Evolutionary conservation across 2,888 invertebrate genomes (phyloP), one percentile per base, ranked within the genome.

Genomic region (Microctonus aethiopoides): DNA sequence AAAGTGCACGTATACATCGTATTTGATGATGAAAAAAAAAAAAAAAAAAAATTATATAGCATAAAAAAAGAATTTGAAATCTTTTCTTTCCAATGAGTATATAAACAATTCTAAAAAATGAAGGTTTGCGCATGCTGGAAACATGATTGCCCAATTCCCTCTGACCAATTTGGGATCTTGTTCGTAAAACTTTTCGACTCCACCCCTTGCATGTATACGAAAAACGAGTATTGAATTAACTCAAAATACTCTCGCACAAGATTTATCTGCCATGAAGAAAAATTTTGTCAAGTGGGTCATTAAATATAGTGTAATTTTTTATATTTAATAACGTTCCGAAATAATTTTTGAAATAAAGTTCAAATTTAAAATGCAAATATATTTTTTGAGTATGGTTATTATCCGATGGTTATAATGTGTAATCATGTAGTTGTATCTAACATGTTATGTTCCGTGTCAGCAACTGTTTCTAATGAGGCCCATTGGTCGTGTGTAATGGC

Each of bases 111-210:
- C 1, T 6, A 5, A 46, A 20, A 46, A 46, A n/a, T 54, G 52
- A 52, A 26, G 11, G 16, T 26, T 26, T 2, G 46, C 22, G 22
- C 41, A 64, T 11, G 29, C 62, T 59, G 63, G 59, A 64, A 72
- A 74, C 68, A 64, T 54, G 67, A 74, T 74, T 69, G 65, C 56
- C 63, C 72, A 64, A 72, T 74, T 70, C 60, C 65, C 61, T 57
- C 70, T 68, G 71, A 69, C 75, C 69, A 67, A 72, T 75, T 67
- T 70, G 46, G 69, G 73, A 72, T 66, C 57, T 29, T 63, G 52
- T 62, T 52, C 56, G 32, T 26, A 16, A 46, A 46, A 39, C 26
- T 20, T n/a, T 32, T 36, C 16, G 32, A 26, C 57, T 63, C 56
- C 65, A 52, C 65, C 56, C 52, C 36, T 65, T 54, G 26, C 56